phyloP scores from a whole-genome alignment of 2,888 invertebrate species.

The Schizaphis graminum region DNA sequence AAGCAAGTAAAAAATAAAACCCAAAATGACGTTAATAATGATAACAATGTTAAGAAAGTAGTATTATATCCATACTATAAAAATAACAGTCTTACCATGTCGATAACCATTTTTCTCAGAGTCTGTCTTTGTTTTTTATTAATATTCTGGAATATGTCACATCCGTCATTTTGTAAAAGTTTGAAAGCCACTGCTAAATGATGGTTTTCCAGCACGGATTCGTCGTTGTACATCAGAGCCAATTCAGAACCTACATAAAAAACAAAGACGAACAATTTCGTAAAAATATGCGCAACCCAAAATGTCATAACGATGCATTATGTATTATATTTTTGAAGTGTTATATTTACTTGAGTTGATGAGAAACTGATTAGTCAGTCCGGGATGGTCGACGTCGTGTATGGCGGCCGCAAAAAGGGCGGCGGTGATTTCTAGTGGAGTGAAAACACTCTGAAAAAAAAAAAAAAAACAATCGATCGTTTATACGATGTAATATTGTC shows the following conservation, averaged over 20 bases:
- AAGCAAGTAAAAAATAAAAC: neutral
- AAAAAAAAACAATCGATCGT: slow-evolving; percentile 65
- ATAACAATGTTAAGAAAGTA: neutral
- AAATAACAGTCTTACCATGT: slow-evolving; percentile 81
- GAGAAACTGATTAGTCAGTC: slow-evolving; percentile 98
- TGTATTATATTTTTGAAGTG: neutral
- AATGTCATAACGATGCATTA: neutral
- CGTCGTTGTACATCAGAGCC: slow-evolving; percentile 99
- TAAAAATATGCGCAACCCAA: neutral
- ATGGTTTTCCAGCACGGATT: slow-evolving; percentile 99
- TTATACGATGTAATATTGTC: neutral
- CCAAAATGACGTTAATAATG: neutral
- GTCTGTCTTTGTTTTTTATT: slow-evolving; percentile 97
- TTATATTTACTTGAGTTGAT: slow-evolving; percentile 91
- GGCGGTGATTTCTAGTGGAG: slow-evolving; percentile 94
- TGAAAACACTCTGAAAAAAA: slow-evolving; percentile 87
- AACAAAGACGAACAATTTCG: neutral
- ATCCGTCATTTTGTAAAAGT: slow-evolving; percentile 93
- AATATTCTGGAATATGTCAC: slow-evolving; percentile 96
- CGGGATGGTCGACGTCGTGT: slow-evolving; percentile 99
- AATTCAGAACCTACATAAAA: slow-evolving; percentile 86
- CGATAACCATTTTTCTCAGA: slow-evolving; percentile 98
- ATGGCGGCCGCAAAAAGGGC: slow-evolving; percentile 98
- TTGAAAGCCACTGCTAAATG: slow-evolving; percentile 99
- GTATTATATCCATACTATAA: neutral